Percentiles rank a stretch among this genome's conserved stretches.
These are phyloP conservation scores for Meliscaeva auricollis DNA, from an alignment of 2,888 invertebrate species.

Conservation along the genomic window DNA sequence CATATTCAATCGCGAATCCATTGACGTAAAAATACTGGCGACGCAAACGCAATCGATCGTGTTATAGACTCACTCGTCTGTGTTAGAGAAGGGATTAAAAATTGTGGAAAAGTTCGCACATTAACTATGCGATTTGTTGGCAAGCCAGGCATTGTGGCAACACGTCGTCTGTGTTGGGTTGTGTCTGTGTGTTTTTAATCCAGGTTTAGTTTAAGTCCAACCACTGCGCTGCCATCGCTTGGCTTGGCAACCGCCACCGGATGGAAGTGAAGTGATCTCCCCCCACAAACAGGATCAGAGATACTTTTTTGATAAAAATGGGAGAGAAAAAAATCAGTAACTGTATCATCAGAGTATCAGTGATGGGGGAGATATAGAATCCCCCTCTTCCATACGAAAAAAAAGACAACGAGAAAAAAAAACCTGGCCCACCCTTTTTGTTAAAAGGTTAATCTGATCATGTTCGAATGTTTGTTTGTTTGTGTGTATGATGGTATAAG, in stretches of 20 bases:
- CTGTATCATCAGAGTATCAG: slow-evolving; percentile 50
- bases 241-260: slow-evolving; percentile 36
- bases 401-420: neutral
- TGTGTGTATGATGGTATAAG: slow-evolving; percentile 43
- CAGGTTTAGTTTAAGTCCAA: slow-evolving; percentile 62
- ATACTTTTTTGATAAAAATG: slow-evolving; percentile 38
- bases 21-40: slow-evolving; percentile 18
- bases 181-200: slow-evolving; percentile 60
- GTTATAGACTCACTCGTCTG: slow-evolving; percentile 18
- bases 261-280: slow-evolving; percentile 60
- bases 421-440: slow-evolving; percentile 64
- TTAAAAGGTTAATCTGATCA: slow-evolving; percentile 72
- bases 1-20: slow-evolving; percentile 30
- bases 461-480: slow-evolving; percentile 50
- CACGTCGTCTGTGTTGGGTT: neutral
- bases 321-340: slow-evolving; percentile 40
- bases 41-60: slow-evolving; percentile 62
- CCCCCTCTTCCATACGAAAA: slow-evolving; percentile 24
- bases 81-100: slow-evolving; percentile 65
- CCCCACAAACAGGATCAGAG: slow-evolving; percentile 65
- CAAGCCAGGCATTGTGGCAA: neutral
- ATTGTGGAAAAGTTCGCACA: slow-evolving; percentile 72
- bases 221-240: neutral
- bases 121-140: slow-evolving; percentile 69
- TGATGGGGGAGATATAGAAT: neutral